Evolutionary conservation across 1,140 invertebrate species (phyloP).

Genomic region (Maconellicoccus hirsutus): DNA sequence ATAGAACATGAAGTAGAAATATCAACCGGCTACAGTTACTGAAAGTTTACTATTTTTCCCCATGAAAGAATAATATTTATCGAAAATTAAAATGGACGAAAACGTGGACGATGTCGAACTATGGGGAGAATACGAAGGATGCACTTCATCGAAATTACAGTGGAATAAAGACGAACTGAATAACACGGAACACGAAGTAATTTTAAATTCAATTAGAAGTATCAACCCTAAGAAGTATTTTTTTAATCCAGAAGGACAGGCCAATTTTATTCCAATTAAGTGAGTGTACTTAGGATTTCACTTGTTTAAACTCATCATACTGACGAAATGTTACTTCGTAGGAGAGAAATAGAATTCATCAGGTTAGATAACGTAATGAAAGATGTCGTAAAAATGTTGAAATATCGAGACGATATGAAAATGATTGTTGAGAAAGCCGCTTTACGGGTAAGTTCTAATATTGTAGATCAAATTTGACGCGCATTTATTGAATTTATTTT

Average conservation of each 20-base stretch:
- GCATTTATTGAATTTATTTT: background rate
- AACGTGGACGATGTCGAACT: background rate
- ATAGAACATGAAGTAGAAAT: no score
- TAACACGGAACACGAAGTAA: background rate
- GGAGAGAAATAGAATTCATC: conserved; percentile 1
- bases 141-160: background rate
- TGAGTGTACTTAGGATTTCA: background rate
- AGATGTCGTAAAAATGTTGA: background rate
- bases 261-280: background rate
- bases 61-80: no score
- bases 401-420: background rate
- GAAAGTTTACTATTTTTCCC: no score
- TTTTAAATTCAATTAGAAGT: background rate
- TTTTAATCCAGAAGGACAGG: background rate
- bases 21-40: no score
- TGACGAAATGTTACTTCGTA: background rate
- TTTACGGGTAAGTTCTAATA: background rate
- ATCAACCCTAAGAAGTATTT: background rate
- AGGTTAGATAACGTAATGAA: background rate
- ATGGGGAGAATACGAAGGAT: background rate
- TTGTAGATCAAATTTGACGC: background rate
- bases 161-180: background rate
- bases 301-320: background rate
- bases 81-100: no score
- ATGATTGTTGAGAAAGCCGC: background rate